A percentile compares a stretch with the other conserved stretches of the same genome.
These are phyloP conservation scores for Leucania comma DNA, from an alignment of 2,888 invertebrate genomes.

Conservation along the genomic window DNA sequence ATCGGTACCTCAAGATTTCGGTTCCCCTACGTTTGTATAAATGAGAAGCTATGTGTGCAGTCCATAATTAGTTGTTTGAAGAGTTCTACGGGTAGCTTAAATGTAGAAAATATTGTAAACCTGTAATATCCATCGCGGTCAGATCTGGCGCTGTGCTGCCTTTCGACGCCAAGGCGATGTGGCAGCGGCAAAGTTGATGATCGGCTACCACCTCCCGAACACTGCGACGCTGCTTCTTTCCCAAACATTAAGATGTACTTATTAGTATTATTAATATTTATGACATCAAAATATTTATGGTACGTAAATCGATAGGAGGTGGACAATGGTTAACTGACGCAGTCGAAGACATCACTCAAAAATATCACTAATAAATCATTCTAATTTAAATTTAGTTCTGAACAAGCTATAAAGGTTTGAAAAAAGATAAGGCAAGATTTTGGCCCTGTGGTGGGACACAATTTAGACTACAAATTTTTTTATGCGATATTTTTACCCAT, in stretches of 20 bases:
- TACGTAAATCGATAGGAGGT: neutral
- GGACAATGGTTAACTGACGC: neutral
- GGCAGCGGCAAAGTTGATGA: conserved; percentile 96
- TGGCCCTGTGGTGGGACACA: neutral
- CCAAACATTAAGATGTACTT: conserved; percentile 62
- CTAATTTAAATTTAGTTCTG: neutral
- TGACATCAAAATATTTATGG: neutral
- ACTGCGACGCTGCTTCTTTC: conserved; percentile 91
- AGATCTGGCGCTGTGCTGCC: conserved; percentile 91
- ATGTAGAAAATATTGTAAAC: conserved; percentile 53
- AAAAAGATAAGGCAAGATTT: neutral
- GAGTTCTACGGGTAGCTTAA: neutral
- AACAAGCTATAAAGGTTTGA: neutral
- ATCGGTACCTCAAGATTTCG: neutral
- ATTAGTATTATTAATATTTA: conserved; percentile 21
- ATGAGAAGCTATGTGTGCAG: neutral
- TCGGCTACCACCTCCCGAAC: conserved; percentile 92
- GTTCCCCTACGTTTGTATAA: neutral
- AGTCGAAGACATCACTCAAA: neutral
- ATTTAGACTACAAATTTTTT: neutral
- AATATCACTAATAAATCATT: neutral
- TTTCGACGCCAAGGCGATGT: conserved; percentile 92
- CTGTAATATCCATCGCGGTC: conserved; percentile 96
- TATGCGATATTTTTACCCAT: too few relatives aligned
- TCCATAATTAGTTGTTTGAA: neutral